Conservation (phyloP, 2,797 vertebrate genomes). For the Crocidura indochinensis region DNA sequence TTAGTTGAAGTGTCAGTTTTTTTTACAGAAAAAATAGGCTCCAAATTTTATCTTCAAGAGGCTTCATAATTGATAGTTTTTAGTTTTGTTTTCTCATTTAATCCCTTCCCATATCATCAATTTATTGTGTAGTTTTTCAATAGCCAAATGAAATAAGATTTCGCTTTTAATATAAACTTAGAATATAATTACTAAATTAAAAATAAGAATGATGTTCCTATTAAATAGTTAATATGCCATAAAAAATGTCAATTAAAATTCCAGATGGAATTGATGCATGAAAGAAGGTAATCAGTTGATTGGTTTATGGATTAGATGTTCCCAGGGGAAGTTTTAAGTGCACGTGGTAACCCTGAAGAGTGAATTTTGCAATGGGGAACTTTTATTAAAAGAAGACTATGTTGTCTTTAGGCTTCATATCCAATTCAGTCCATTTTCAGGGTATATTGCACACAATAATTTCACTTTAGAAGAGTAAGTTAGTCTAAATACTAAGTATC, state of each 20-base stretch:
- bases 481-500: constrained; percentile 46
- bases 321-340: constrained; percentile 53
- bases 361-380: constrained; percentile 60
- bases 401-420: constrained; percentile 10
- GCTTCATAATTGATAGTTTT: no score
- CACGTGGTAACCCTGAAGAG: constrained; percentile 28
- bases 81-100: no score
- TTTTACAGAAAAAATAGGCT: neutral
- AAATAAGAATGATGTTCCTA: constrained; percentile 61
- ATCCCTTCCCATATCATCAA: neutral
- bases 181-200: constrained; percentile 64
- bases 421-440: neutral
- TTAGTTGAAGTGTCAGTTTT: neutral
- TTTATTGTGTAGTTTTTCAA: constrained; percentile 15
- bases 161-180: constrained; percentile 24
- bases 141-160: neutral
- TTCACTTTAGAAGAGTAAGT: constrained; percentile 43
- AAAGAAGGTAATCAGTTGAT: constrained; percentile 60
- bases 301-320: constrained; percentile 43
- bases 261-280: constrained; percentile 28
- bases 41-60: neutral
- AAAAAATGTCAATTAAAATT: constrained; percentile 65
- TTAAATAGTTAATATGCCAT: constrained; percentile 66
- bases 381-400: constrained; percentile 9
- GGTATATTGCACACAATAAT: constrained; percentile 49